Evolutionary conservation across 2,797 vertebrate genomes (phyloP).

Genomic region (Intellagama lesueurii): DNA sequence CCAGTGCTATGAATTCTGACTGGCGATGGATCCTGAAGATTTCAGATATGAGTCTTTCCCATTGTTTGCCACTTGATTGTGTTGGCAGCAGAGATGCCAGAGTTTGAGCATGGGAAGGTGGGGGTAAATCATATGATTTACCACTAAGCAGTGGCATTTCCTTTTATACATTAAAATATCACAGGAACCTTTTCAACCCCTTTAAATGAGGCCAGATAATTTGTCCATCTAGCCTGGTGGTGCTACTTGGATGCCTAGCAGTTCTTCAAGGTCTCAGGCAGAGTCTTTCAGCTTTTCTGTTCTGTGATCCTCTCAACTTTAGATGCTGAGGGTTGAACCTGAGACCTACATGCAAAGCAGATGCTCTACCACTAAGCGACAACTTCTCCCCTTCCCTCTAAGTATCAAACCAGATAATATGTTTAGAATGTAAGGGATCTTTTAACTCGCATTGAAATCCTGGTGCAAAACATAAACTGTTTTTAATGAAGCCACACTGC

Average conservation of each 20-base stretch:
- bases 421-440: too few species aligned
- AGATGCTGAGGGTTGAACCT: neutral
- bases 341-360: neutral
- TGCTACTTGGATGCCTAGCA: neutral
- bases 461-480: neutral
- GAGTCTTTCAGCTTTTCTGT: neutral
- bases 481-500: slow-evolving; percentile 21
- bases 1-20: neutral
- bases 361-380: neutral
- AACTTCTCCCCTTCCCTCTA: neutral
- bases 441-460: slow-evolving; percentile 1
- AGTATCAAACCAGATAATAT: neutral
- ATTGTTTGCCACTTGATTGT: neutral
- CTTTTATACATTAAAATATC: neutral
- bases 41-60: neutral
- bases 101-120: neutral
- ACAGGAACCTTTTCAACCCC: neutral
- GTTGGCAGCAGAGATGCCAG: neutral
- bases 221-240: neutral
- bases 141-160: neutral
- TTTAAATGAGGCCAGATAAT: neutral
- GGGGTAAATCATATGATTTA: neutral
- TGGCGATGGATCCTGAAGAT: neutral
- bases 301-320: neutral
- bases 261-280: neutral